Conservation (phyloP, 1,140 invertebrate species). For the Trichogramma pretiosum region DNA sequence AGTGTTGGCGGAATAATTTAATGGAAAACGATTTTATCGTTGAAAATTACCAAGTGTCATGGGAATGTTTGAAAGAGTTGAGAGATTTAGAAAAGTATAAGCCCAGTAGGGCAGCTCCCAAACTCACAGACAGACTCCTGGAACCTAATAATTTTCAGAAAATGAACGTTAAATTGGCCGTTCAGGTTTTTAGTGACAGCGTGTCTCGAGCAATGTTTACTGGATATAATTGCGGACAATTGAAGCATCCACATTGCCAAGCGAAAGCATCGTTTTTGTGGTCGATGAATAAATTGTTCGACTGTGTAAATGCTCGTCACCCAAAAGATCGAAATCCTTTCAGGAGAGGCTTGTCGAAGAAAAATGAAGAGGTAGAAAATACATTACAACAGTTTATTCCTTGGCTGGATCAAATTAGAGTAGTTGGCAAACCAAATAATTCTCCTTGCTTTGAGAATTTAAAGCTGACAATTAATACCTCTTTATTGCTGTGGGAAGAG, state of each 20-base stretch:
- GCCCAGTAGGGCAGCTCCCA: neutral
- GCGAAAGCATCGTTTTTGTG: neutral
- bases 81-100: neutral
- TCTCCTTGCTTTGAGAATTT: constrained; percentile 1
- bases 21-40: neutral
- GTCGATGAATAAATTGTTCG: neutral
- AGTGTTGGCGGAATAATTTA: constrained; percentile 12
- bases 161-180: constrained; percentile 27
- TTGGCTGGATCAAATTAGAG: neutral
- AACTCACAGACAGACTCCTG: constrained; percentile 22
- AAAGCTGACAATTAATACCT: neutral
- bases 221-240: constrained; percentile 1
- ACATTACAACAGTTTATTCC: neutral
- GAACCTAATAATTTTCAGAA: constrained; percentile 28
- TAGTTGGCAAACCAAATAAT: neutral
- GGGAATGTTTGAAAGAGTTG: neutral
- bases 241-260: neutral
- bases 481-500: constrained; percentile 12
- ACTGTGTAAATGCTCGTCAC: neutral
- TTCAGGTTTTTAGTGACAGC: constrained; percentile 24
- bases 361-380: neutral
- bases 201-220: constrained; percentile 23
- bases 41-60: neutral
- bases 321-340: constrained; percentile 4
- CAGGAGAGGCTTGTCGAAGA: neutral